Evolutionary conservation across 2,113 vertebrate species (phyloP).

Genomic region (Pagrus major): DNA sequence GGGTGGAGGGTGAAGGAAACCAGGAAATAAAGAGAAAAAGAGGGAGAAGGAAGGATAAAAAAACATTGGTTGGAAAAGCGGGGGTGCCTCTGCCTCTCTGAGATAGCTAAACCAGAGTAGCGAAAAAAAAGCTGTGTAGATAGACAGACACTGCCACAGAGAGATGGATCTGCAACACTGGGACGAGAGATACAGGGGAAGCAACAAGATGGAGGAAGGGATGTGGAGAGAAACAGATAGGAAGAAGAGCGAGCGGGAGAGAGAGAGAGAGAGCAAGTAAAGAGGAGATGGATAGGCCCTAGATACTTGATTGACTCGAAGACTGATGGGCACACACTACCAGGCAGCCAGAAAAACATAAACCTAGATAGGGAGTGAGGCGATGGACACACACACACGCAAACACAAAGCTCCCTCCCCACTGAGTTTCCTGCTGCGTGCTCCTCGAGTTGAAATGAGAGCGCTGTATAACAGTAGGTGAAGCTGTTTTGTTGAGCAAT

Average conservation of each 20-base stretch:
- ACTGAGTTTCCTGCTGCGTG: constrained; percentile 25
- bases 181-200: constrained; percentile 36
- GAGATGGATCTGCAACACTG: constrained; percentile 48
- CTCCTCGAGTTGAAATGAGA: constrained; percentile 48
- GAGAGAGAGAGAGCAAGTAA: constrained; percentile 25
- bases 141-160: constrained; percentile 28
- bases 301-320: constrained; percentile 51
- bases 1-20: constrained; percentile 32
- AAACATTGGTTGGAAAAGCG: constrained; percentile 26
- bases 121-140: constrained; percentile 12
- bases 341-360: constrained; percentile 39
- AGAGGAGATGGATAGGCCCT: constrained; percentile 41
- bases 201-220: constrained; percentile 44
- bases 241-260: too few relatives aligned
- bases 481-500: constrained; percentile 12
- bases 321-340: constrained; percentile 37
- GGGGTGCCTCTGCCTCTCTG: constrained; percentile 43
- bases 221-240: constrained; percentile 32
- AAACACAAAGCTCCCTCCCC: constrained; percentile 9
- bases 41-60: constrained; percentile 22
- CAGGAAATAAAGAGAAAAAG: constrained; percentile 31
- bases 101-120: constrained; percentile 53
- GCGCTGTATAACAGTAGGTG: constrained; percentile 6
- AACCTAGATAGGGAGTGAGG: constrained; percentile 20
- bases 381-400: constrained; percentile 19